A percentile compares a stretch with the other conserved stretches of the same genome.
Evolutionary conservation across 2,113 vertebrate genomes (phyloP).

Genomic region (Sisor rabdophorus): DNA sequence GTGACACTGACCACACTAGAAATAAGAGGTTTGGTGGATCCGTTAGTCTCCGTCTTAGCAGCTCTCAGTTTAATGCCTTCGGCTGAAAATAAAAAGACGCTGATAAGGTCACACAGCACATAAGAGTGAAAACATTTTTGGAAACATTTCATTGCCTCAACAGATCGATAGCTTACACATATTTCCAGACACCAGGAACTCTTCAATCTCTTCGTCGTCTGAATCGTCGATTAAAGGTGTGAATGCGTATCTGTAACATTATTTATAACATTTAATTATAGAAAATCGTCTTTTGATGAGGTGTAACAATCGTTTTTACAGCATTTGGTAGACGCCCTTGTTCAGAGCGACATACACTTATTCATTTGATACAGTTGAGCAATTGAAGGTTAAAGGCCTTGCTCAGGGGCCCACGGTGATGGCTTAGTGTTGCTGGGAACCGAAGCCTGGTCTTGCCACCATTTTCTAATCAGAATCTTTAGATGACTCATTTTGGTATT

Average conservation of each 20-base stretch:
- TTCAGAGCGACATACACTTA: no score
- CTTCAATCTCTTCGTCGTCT: constrained; percentile 84
- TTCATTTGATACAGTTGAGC: no score
- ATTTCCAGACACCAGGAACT: constrained; percentile 76
- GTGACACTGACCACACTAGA: constrained; percentile 69
- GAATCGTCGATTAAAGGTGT: constrained; percentile 85
- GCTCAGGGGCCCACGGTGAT: no score
- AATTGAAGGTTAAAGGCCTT: no score
- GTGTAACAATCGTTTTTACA: no score
- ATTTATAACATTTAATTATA: no score
- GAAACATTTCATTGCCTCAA: background rate
- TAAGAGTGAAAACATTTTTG: background rate
- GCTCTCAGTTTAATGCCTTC: constrained; percentile 81
- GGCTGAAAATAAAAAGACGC: constrained; percentile 56
- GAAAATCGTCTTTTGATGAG: no score
- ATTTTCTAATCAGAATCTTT: no score
- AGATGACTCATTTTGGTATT: background rate
- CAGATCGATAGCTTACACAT: constrained; percentile 60
- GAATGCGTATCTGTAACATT: constrained; percentile 76
- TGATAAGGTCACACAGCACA: background rate
- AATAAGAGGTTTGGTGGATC: constrained; percentile 63
- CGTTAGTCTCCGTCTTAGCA: constrained; percentile 74
- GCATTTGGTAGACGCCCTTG: no score
- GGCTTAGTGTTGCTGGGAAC: no score
- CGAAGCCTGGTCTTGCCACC: no score